Percentiles rank a stretch among this genome's conserved stretches.
Conservation (phyloP, 2,888 invertebrate genomes). For the Caenorhabditis sp. region DNA sequence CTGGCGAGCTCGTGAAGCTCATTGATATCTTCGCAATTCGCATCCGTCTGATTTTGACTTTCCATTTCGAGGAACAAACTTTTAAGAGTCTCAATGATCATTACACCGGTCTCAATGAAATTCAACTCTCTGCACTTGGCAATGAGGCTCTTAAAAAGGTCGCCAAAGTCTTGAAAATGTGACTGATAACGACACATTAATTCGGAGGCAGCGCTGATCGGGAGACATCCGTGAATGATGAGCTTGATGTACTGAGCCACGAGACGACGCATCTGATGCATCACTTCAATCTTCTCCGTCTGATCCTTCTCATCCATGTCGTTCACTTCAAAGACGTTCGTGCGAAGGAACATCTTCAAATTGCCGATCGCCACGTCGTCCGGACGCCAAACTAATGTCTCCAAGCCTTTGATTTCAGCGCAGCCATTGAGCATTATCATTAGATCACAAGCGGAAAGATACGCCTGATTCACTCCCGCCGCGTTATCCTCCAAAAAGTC, state of each 20-base stretch:
- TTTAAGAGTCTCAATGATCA: constrained; percentile 92
- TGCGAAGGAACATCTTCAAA: constrained; percentile 65
- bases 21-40: constrained; percentile 72
- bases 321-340: constrained; percentile 71
- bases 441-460: constrained; percentile 94
- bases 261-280: constrained; percentile 81
- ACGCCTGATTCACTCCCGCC: constrained; percentile 83
- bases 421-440: constrained; percentile 94
- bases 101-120: constrained; percentile 94
- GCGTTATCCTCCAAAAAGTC: constrained; percentile 82
- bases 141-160: constrained; percentile 96
- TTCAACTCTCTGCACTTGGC: constrained; percentile 97
- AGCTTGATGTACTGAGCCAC: constrained; percentile 97
- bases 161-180: constrained; percentile 98
- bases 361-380: constrained; percentile 39
- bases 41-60: constrained; percentile 82
- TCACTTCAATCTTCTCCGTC: constrained; percentile 57
- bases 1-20: constrained; percentile 89
- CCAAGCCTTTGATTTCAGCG: constrained; percentile 74
- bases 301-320: constrained; percentile 46
- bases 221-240: constrained; percentile 96
- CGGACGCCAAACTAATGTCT: constrained; percentile 81
- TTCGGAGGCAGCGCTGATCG: constrained; percentile 90
- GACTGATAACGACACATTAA: constrained; percentile 98
- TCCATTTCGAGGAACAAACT: constrained; percentile 84